Evolutionary conservation across 2,797 vertebrate genomes (phyloP), one percentile per base, ranked within the genome.

Genomic region (Anguilla megastoma): DNA sequence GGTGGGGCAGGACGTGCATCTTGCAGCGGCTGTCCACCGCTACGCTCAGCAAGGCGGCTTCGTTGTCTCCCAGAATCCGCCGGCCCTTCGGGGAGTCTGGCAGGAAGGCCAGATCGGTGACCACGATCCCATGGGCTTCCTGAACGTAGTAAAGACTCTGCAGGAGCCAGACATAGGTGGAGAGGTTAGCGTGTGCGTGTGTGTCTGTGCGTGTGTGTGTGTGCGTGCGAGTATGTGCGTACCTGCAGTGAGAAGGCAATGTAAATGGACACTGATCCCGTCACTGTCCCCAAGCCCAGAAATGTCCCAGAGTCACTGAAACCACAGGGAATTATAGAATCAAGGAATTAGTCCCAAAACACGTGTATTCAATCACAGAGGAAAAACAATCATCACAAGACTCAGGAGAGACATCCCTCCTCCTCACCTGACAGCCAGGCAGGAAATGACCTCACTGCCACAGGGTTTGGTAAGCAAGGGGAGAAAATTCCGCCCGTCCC

Each of bases 231-330:
- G 74, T 85, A 18, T 83, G 50, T 21, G 27, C 48, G 94, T 96
- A 99, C 98, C 98, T 98, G 97, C n/a, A 99, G 95, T 0, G 98
- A 99, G 93, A 99, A 99, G 33, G 98, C 96, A 0, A 98, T 97
- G 93, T 97, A 97, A 94, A 99, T 97, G 41, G 97, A 97, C 4
- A 99, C 98, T 0, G 98, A 99, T 91, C 98, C 98, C 0, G 98
- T 99, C 90, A 99, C 97, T 0, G 97, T 97, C 88, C 98, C 98
- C 91, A 99, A 96, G 87, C 98, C 98, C 69, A 99, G 96, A 94
- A 98, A 99, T 0, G 97, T 99, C 85, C 98, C 98, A 0, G 97
- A 97, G 66, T 98, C 98, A 90, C 98, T 99, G 88, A 89, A 86
- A 69, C 85, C 86, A 69, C 85, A 5, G 85, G 0, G 8, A 36